Conservation (phyloP, 2,888 invertebrate genomes). For the Thymelicus acteon region DNA sequence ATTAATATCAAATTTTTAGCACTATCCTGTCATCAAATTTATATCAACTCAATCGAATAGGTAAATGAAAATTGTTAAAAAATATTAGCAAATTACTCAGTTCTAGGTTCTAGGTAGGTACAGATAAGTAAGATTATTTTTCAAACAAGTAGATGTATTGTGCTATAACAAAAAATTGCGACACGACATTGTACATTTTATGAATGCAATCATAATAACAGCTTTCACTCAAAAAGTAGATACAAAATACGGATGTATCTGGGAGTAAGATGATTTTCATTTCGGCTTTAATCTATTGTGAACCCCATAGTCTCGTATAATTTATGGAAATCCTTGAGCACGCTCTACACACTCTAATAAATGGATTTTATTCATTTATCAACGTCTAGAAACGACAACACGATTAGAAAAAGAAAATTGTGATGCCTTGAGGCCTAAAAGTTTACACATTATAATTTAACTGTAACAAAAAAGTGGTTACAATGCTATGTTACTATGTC, state of each 20-base stretch:
- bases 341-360: slow-evolving; percentile 31
- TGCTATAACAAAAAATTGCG: no score
- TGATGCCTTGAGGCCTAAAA: neutral
- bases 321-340: slow-evolving; percentile 33
- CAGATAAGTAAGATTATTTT: no score
- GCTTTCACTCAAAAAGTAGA: neutral
- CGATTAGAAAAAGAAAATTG: slow-evolving; percentile 25
- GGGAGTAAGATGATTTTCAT: neutral
- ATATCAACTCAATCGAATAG: no score
- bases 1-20: no score
- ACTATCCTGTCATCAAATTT: no score
- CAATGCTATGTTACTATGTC: no score
- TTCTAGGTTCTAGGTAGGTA: no score
- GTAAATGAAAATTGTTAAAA: no score
- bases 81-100: no score
- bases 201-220: neutral
- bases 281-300: slow-evolving; percentile 14
- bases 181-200: no score
- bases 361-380: slow-evolving; percentile 37
- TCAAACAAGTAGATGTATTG: no score
- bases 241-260: neutral
- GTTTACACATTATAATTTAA: neutral
- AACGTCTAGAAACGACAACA: slow-evolving; percentile 27
- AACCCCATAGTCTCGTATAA: slow-evolving; percentile 15
- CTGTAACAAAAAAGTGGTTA: neutral